phyloP scores from a whole-genome alignment of 2,797 vertebrate species.

The Falco cherrug region DNA sequence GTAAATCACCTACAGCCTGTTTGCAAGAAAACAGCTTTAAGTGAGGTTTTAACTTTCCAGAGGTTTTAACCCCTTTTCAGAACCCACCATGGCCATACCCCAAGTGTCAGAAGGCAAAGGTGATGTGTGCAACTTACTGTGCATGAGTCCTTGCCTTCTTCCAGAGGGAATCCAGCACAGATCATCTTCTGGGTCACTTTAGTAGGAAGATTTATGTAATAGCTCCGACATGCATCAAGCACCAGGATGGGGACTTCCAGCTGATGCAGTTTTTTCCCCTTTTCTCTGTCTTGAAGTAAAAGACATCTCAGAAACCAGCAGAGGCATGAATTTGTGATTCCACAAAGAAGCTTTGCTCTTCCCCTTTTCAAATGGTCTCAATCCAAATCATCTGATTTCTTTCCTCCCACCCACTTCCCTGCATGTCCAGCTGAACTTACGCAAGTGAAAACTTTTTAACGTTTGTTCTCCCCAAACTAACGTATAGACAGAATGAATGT shows the following conservation, averaged over 20 bases:
- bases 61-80: not conserved
- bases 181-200: constrained; percentile 42
- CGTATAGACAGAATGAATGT: not conserved
- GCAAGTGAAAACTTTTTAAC: not conserved
- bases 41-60: no score
- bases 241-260: constrained; percentile 62
- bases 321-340: not conserved
- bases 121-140: not conserved
- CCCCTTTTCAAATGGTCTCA: not conserved
- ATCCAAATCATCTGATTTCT: not conserved
- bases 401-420: not conserved
- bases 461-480: not conserved
- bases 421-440: not conserved
- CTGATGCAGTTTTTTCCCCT: constrained; percentile 55
- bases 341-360: not conserved
- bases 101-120: not conserved
- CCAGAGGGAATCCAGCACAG: constrained; percentile 65
- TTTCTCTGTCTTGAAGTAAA: constrained; percentile 47
- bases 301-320: not conserved
- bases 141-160: constrained; percentile 43
- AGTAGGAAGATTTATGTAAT: constrained; percentile 4
- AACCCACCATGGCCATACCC: not conserved
- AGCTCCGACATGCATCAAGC: constrained; percentile 38
- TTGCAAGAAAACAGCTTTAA: not conserved
- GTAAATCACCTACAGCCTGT: not conserved